These are phyloP conservation scores for Agriopis aurantiaria DNA, from an alignment of 2,888 invertebrate genomes.

Conservation along the genomic window DNA sequence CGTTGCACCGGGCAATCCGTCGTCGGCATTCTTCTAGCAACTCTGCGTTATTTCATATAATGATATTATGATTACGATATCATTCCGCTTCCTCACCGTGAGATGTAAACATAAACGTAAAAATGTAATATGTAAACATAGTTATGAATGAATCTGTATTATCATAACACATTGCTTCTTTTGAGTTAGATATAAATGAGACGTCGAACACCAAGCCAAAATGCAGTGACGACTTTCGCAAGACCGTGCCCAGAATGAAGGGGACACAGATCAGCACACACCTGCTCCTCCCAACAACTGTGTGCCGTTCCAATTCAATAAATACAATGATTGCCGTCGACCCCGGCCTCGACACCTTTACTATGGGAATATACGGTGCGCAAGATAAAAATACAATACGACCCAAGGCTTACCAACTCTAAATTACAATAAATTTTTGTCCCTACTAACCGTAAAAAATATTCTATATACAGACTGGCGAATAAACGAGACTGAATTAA, in stretches of 20 bases:
- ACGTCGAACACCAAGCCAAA: background rate
- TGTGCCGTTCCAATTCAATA: conserved; percentile 39
- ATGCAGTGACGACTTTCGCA: background rate
- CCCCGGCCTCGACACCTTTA: conserved; percentile 31
- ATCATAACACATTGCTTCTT: conserved; percentile 18
- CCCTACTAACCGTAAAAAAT: background rate
- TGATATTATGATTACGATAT: conserved; percentile 8
- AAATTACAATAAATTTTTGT: background rate
- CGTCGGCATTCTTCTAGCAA: conserved; percentile 8
- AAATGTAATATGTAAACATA: conserved; percentile 15
- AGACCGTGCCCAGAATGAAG: conserved; percentile 18
- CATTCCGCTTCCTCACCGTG: conserved; percentile 12
- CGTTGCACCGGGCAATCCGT: background rate
- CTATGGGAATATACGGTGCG: conserved; percentile 33
- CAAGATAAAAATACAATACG: conserved; percentile 25
- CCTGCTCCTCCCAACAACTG: conserved; percentile 36
- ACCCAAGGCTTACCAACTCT: background rate
- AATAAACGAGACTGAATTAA: background rate
- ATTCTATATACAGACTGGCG: background rate
- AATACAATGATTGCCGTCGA: conserved; percentile 33
- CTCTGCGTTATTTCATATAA: background rate
- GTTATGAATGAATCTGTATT: conserved; percentile 16
- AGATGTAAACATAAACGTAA: too few relatives aligned
- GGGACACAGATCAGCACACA: conserved; percentile 31
- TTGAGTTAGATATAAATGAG: background rate